These are phyloP conservation scores for Sepioteuthis lessoniana DNA, from an alignment of 2,888 invertebrate genomes.

Conservation along the genomic window DNA sequence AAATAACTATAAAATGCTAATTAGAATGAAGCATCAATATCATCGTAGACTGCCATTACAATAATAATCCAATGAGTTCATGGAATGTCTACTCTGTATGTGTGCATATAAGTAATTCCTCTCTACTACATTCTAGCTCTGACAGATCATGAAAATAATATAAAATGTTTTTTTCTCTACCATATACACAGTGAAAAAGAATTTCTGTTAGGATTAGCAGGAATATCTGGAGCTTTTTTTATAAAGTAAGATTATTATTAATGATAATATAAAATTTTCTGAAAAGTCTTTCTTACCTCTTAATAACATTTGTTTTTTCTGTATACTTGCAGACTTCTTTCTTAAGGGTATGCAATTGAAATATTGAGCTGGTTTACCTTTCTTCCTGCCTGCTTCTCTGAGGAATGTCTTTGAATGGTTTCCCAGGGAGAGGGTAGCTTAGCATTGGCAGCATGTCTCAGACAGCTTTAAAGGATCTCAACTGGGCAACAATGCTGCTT, in stretches of 20 bases:
- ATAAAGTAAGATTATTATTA: not conserved
- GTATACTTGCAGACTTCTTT: not conserved
- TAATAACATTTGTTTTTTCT: not conserved
- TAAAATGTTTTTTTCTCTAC: too few species aligned
- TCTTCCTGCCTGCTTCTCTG: not conserved
- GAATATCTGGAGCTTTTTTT: not conserved
- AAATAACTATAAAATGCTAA: too few species aligned
- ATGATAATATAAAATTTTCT: not conserved
- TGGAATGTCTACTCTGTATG: too few species aligned
- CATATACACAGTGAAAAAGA: too few species aligned
- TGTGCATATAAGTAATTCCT: too few species aligned
- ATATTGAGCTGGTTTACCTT: not conserved
- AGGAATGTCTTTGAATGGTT: not conserved
- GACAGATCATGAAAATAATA: too few species aligned
- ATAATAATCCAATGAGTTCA: too few species aligned
- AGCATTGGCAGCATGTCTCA: not conserved
- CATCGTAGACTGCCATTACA: too few species aligned
- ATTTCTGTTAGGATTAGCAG: too few species aligned
- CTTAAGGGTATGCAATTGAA: not conserved
- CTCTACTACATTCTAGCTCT: too few species aligned
- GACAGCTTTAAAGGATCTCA: not conserved
- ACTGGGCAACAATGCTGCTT: not conserved
- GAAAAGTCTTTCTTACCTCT: not conserved
- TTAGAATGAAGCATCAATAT: too few species aligned
- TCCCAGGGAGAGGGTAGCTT: not conserved